Evolutionary conservation across 2,888 invertebrate genomes (phyloP).

Genomic region (Leptopilina drosophilae): DNA sequence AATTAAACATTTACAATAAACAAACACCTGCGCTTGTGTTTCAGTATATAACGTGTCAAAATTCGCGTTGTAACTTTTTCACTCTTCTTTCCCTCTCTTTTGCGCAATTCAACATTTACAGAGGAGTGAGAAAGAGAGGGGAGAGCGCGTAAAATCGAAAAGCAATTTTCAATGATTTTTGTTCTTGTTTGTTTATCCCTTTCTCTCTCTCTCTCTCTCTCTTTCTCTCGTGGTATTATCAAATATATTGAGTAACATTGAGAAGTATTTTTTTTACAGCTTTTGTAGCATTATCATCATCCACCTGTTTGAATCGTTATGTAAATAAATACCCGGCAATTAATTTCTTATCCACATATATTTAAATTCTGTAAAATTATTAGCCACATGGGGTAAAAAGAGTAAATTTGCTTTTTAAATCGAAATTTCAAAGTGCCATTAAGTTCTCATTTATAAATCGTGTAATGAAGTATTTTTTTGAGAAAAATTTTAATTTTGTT

Average conservation of each 20-base stretch:
- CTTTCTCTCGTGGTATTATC: background rate
- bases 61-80: constrained; percentile 10
- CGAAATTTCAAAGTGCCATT: no score
- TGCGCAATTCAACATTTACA: background rate
- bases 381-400: no score
- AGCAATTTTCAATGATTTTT: background rate
- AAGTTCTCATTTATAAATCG: no score
- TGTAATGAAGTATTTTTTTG: no score
- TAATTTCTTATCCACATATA: no score
- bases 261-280: background rate
- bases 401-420: no score
- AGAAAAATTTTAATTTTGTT: no score
- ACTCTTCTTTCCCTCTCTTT: background rate
- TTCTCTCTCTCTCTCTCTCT: no score
- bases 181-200: background rate
- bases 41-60: background rate
- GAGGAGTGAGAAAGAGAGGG: background rate
- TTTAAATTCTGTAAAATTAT: no score
- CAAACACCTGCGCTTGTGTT: constrained; percentile 21
- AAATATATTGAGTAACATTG: background rate
- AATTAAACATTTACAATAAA: constrained; percentile 57
- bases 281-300: background rate
- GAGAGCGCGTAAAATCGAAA: background rate
- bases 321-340: background rate
- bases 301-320: constrained; percentile 12